These are phyloP conservation scores for Sisyra terminalis DNA, from an alignment of 2,888 invertebrate species.

Conservation along the genomic window DNA sequence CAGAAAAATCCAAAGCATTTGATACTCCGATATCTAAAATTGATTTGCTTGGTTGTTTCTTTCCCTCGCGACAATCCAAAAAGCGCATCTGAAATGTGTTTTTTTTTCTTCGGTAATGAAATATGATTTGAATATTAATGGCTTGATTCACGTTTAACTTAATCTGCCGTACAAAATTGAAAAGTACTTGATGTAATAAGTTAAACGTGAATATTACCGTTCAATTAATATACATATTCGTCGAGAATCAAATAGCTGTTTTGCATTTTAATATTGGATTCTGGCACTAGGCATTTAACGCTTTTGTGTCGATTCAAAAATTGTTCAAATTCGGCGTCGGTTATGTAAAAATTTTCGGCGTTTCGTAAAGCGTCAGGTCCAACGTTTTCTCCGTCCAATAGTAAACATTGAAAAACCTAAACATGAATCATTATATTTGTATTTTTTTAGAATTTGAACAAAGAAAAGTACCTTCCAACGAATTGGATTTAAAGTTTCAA, in stretches of 20 bases:
- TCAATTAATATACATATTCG: constrained; percentile 33
- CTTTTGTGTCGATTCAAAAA: constrained; percentile 27
- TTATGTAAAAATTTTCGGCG: constrained; percentile 28
- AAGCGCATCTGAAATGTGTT: constrained; percentile 33
- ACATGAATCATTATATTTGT: background rate
- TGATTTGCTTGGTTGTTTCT: constrained; percentile 29
- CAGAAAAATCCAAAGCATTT: constrained; percentile 27
- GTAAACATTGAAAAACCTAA: constrained; percentile 30
- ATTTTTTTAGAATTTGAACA: background rate
- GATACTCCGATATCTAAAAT: constrained; percentile 29
- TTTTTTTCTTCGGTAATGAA: too few relatives aligned
- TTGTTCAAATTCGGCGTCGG: constrained; percentile 24
- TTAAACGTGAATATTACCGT: too few relatives aligned
- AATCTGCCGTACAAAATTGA: too few relatives aligned
- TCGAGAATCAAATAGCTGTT: constrained; percentile 34
- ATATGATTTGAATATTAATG: too few relatives aligned
- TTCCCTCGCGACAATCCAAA: constrained; percentile 27
- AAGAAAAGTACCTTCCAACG: constrained; percentile 21
- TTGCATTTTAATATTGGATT: constrained; percentile 31
- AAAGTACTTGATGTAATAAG: too few relatives aligned
- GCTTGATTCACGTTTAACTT: too few relatives aligned
- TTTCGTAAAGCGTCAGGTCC: constrained; percentile 28
- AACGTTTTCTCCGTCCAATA: constrained; percentile 31
- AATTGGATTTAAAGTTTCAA: constrained; percentile 24
- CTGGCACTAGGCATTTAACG: constrained; percentile 28